Evolutionary conservation across 2,113 vertebrate species (phyloP), one percentile per base, ranked within the genome.

Genomic region (Centropus bengalensis): DNA sequence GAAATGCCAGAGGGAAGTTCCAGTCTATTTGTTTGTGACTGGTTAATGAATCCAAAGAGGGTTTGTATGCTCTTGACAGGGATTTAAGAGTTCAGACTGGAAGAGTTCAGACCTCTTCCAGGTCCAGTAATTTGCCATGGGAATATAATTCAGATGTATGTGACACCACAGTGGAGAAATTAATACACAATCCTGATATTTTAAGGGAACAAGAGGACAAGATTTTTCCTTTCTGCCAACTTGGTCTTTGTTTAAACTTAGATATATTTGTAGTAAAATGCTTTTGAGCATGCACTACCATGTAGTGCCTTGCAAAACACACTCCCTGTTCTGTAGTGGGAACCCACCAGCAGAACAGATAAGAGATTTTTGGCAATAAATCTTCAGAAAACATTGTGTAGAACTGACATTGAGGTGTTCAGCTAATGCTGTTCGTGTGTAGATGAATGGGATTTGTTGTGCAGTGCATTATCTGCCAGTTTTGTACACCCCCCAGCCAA

Each of bases 1-100:
- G 27, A 76, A 96, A 94, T 88, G 77, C 90, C 10, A 2, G 82
- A 54, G 91, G 86, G 73, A 93, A 88, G 60, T 96, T 96, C 91
- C 91, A 88, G 73, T 90, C 74, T 85, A 69, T 77, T 76, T 91
- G 38, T 78, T 94, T 79, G 88, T 91, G 94, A 63, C 88, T 78
- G 79, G 86, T 96, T 94, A 91, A 95, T 85, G 78, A 94, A 82
- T 82, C 66, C 67, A 59, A 8, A 88, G 71, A 63, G 54, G 28
- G 51, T 88, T 90, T 86, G 23, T 3, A 3, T 0, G 0, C 76
- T 86, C 21, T 83, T 71, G 66, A 51, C 49, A 67, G 82, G 56
- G 55, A 44, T 88, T 94, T 96, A 66, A 70, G 83, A 74, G 68
- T 90, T 96, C 38, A 33, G 59, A 63, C 82, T n/a, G n/a, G n/a